Base-by-base conservation (phyloP, 1,140 invertebrate genomes). In the Rhyacophila brunnea region DNA sequence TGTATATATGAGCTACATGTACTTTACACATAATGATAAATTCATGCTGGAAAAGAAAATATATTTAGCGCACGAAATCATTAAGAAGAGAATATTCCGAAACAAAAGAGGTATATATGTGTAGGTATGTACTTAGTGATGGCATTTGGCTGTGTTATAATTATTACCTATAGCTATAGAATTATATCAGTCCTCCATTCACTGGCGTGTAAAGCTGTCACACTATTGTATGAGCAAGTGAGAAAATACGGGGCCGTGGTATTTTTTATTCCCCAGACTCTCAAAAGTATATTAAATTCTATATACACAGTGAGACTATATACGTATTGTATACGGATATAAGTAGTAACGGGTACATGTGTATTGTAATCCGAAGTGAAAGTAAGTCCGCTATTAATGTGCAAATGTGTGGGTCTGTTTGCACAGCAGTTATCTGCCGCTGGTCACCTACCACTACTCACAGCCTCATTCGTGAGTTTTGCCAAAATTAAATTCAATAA, bases 281-380 rank as follows among this genome's bases (percentile, higher is more conserved):
- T 14, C 18, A 45, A 15, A 11, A 15, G 43, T 45, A 43, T 14
- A 7, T 14, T 14, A 14, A 43, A 14, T 35, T 35, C 6, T 7
- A 7, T 35, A n/a, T 35, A 35, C n/a, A 35, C 34, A 35, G 34
- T 35, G 34, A 35, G 34, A n/a, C n/a, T n/a, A 7, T 38, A 32
- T n/a, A 32, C 46, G 20, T 1, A 32, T 15, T 38, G 38, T 52
- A 20, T 52, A 19, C 19, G 18, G 18, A 45, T 42, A 42, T 42
- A 35, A 52, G 38, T 15, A 18, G 7, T 56, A 56, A 56, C 53
- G 53, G 53, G 53, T 36, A 11, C 43, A 38, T 56, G 53, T 40
- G 53, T 56, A 56, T 56, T 56, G 53, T 56, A 18, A 48, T 56
- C 19, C 18, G 43, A 56, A 56, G 53, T 56, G 53, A 56, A 56